Evolutionary conservation across 1,140 invertebrate species (phyloP), one percentile per base, ranked within the genome.

Genomic region (Trissolcus basalis): DNA sequence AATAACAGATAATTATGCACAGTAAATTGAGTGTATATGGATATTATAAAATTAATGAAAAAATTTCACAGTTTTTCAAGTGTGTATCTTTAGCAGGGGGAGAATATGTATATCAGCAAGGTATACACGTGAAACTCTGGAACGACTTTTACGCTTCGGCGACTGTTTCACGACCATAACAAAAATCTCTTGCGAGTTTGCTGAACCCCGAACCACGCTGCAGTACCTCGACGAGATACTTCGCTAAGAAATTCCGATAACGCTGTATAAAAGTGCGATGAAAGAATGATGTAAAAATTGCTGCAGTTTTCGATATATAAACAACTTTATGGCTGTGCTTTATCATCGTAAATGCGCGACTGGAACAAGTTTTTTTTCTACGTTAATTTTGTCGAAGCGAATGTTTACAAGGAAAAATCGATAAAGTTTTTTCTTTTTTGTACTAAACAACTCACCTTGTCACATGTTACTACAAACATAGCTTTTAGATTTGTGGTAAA

Each of bases 81-180:
- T 3, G 19, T 27, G 19, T 27, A 27, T 27, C 1, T 27, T 27
- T 27, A 1, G 19, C 27, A 48, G 13, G 9, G 10, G 43, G 33
- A 64, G 36, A 12, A 51, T 65, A 49, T 65, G 41, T 59, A 65
- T 58, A 63, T 72, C 16, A 47, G 54, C n/a, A 12, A 47, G 59
- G 39, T 60, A 65, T 48, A 65, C 48, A 39, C 8, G 60, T 39
- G 19, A 60, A 64, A 73, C 70, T 65, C 43, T 19, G 35, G 14
- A 60, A 65, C 60, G 70, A 73, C 70, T 73, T 73, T 65, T 54
- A 58, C 60, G 70, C 70, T 48, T 10, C 48, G 59, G 55, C 50
- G 56, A 73, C 55, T 65, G 55, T 72, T 67, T 61, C 48, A 73
- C 64, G 55, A 67, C 50, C 56, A 73, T 67, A 73, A 73, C 61